Conservation (phyloP, 37 sponge, comb jelly and placozoan genomes). For the Eunapius fragilis region DNA sequence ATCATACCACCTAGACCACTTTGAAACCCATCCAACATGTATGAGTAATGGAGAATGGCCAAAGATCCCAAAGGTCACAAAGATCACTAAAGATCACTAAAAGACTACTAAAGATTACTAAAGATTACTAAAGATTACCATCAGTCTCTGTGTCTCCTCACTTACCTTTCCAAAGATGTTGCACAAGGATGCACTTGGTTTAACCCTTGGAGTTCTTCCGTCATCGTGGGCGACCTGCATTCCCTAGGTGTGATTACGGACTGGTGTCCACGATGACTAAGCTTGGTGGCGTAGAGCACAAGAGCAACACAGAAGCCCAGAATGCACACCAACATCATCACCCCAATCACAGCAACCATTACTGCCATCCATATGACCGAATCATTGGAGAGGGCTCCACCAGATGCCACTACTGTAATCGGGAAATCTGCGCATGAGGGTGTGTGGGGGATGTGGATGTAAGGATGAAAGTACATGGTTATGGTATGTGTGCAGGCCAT, state of each 20-base stretch:
- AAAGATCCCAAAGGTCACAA: too few species aligned
- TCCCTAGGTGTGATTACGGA: not conserved
- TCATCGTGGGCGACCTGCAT: not conserved
- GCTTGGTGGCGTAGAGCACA: not conserved
- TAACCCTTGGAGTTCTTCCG: not conserved
- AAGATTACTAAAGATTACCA: too few species aligned
- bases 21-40: too few species aligned
- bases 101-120: too few species aligned
- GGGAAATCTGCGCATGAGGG: not conserved
- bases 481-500: too few species aligned
- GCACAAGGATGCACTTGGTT: not conserved
- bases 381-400: not conserved
- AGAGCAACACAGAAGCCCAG: not conserved
- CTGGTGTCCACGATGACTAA: not conserved
- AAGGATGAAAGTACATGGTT: too few species aligned
- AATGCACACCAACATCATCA: not conserved
- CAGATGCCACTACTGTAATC: not conserved
- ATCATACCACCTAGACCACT: too few species aligned
- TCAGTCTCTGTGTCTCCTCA: not conserved
- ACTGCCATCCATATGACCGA: not conserved
- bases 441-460: not conserved
- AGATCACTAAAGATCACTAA: too few species aligned
- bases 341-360: not conserved
- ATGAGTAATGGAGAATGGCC: too few species aligned
- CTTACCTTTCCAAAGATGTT: not conserved